Evolutionary conservation across 2,113 vertebrate genomes (phyloP), one percentile per base, ranked within the genome.

Genomic region (Trichechus manatus): DNA sequence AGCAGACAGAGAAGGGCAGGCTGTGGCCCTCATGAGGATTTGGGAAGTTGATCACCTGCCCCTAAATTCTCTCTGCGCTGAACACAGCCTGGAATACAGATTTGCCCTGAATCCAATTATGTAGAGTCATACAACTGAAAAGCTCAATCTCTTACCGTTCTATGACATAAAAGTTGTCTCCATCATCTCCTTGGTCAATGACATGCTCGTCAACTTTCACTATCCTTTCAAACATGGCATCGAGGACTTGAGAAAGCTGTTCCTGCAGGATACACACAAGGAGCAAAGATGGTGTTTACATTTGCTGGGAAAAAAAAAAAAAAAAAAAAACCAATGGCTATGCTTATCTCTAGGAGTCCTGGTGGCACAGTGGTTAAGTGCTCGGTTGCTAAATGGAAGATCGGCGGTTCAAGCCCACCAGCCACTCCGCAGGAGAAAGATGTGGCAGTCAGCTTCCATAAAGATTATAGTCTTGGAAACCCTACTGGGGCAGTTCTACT

Each of bases 131-230:
- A 0, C 8, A 85, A 74, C 15, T 79, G 22, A 33, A 72, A 95
- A 92, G 22, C 72, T 91, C 39, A 61, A 79, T 75, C 80, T 94
- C 98, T 98, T 98, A 99, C 99, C 99, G 98, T 97, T 99, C 99
- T 91, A 99, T 98, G 36, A 99, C 99, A 96, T 99, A 99, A 97
- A 99, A 99, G 98, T 99, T 99, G 99, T 99, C 99, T 95, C 99
- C 99, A 87, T 99, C 99, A 87, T 99, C 99, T 95, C 99, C 99
- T 99, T 99, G 99, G 98, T 99, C 99, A 94, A 99, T 99, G 97
- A 99, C 99, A 56, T 99, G 99, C 36, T 99, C 99, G 93, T 99
- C 98, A 92, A 99, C 98, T 95, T 99, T 98, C 93, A 99, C 99
- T 93, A 97, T 98, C 83, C 98, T 99, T 98, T 99, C 99, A 98